phyloP scores from a whole-genome alignment of 2,888 invertebrate species.

The Podotricha telesiphe region DNA sequence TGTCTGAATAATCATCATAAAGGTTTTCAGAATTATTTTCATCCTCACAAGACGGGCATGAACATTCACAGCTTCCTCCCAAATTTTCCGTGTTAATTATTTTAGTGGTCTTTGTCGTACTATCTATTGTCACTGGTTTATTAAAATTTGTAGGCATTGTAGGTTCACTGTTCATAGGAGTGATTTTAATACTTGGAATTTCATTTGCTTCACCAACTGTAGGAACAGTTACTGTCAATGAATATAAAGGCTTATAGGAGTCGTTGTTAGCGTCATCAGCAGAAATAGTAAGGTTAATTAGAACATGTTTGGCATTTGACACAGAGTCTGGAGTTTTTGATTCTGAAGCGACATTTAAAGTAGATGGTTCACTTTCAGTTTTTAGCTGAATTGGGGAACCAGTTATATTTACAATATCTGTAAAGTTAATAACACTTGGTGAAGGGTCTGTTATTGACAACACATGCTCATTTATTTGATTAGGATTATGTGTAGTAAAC shows the following conservation, averaged over 20 bases:
- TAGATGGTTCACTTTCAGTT: slow-evolving; percentile 49
- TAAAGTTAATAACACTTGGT: slow-evolving; percentile 61
- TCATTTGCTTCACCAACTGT: slow-evolving; percentile 81
- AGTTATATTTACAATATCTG: slow-evolving; percentile 52
- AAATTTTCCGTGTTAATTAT: slow-evolving; percentile 59
- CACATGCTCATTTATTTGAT: slow-evolving; percentile 61
- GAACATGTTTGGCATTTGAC: slow-evolving; percentile 85
- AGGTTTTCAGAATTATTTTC: slow-evolving; percentile 64
- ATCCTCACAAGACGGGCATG: slow-evolving; percentile 86
- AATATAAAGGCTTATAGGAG: slow-evolving; percentile 87
- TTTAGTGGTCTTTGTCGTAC: slow-evolving; percentile 55
- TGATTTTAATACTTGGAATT: slow-evolving; percentile 83
- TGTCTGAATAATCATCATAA: slow-evolving; percentile 68
- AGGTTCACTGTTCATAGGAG: slow-evolving; percentile 73
- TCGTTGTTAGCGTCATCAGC: slow-evolving; percentile 83
- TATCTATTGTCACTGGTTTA: slow-evolving; percentile 71
- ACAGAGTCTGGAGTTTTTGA: slow-evolving; percentile 62
- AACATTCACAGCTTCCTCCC: slow-evolving; percentile 89
- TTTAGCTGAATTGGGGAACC: slow-evolving; percentile 48
- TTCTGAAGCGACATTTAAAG: slow-evolving; percentile 60
- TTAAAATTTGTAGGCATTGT: slow-evolving; percentile 73
- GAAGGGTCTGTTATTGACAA: slow-evolving; percentile 54
- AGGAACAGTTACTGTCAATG: slow-evolving; percentile 91
- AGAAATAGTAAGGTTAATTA: slow-evolving; percentile 92
- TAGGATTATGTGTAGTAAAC: slow-evolving; percentile 55